Percentiles rank a stretch among this genome's conserved stretches.
These are phyloP conservation scores for Noctua comes DNA, from an alignment of 2,888 invertebrate species.

Conservation along the genomic window DNA sequence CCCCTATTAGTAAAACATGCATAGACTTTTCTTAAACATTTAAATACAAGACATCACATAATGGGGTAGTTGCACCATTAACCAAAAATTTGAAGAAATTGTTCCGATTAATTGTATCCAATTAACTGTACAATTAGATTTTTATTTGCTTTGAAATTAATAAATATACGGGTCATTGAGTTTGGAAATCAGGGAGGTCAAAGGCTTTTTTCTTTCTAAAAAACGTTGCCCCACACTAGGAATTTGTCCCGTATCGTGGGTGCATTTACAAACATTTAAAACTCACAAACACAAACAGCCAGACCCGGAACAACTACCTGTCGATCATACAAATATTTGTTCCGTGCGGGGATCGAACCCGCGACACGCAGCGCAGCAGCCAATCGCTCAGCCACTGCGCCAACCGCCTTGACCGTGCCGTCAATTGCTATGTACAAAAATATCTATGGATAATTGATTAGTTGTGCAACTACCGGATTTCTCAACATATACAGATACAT, in stretches of 20 bases:
- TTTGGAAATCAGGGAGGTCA: not conserved
- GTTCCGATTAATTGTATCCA: not conserved
- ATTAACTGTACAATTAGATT: too few relatives aligned
- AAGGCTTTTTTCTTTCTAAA: not conserved
- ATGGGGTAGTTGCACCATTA: not conserved
- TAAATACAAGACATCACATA: constrained; percentile 19
- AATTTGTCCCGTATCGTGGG: too few relatives aligned
- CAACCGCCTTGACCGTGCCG: too few relatives aligned
- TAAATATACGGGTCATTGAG: not conserved
- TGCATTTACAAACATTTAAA: too few relatives aligned
- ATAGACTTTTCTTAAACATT: constrained; percentile 51
- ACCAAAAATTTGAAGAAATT: not conserved
- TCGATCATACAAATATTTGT: too few relatives aligned
- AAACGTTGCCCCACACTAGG: too few relatives aligned
- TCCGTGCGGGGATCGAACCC: too few relatives aligned
- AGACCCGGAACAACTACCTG: too few relatives aligned
- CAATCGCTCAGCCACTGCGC: too few relatives aligned
- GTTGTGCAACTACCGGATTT: not conserved
- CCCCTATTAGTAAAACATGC: constrained; percentile 30
- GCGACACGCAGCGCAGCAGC: too few relatives aligned
- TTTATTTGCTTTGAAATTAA: not conserved
- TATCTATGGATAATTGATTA: not conserved
- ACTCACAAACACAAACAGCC: too few relatives aligned
- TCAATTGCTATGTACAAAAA: not conserved
- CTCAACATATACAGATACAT: constrained; percentile 27